phyloP scores from a whole-genome alignment of 2,113 vertebrate genomes.

The Lepisosteus oculatus region DNA sequence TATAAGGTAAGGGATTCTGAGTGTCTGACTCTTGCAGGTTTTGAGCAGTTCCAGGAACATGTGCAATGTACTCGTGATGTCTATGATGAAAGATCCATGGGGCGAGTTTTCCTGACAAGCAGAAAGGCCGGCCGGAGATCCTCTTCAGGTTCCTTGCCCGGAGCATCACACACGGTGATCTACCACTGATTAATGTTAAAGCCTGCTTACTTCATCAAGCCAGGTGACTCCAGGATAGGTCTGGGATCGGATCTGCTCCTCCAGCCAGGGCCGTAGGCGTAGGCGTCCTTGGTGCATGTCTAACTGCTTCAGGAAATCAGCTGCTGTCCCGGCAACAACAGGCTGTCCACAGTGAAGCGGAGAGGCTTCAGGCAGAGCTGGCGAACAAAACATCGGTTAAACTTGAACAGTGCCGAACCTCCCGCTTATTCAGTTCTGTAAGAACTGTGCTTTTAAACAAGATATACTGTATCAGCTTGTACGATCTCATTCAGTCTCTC shows the following conservation, averaged over 20 bases:
- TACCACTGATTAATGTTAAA: neutral
- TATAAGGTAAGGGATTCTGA: too few relatives aligned
- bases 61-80: too few relatives aligned
- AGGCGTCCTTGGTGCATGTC: conserved; percentile 62
- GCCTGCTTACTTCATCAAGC: conserved; percentile 61
- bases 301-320: neutral
- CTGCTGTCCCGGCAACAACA: neutral
- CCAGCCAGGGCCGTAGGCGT: conserved; percentile 68
- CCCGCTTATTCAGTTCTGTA: neutral
- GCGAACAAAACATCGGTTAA: neutral
- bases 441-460: neutral
- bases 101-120: too few relatives aligned
- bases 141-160: too few relatives aligned
- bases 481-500: too few relatives aligned
- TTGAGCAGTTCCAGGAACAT: too few relatives aligned
- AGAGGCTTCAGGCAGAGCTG: neutral
- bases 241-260: conserved; percentile 69
- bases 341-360: neutral
- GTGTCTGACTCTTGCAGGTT: too few relatives aligned
- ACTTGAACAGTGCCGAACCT: neutral
- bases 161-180: too few relatives aligned
- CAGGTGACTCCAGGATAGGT: conserved; percentile 68
- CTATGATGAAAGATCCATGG: too few relatives aligned
- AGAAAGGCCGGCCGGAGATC: too few relatives aligned
- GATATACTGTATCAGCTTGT: neutral